These are phyloP conservation scores for Acleris literana DNA, from an alignment of 2,888 invertebrate genomes.

Conservation along the genomic window DNA sequence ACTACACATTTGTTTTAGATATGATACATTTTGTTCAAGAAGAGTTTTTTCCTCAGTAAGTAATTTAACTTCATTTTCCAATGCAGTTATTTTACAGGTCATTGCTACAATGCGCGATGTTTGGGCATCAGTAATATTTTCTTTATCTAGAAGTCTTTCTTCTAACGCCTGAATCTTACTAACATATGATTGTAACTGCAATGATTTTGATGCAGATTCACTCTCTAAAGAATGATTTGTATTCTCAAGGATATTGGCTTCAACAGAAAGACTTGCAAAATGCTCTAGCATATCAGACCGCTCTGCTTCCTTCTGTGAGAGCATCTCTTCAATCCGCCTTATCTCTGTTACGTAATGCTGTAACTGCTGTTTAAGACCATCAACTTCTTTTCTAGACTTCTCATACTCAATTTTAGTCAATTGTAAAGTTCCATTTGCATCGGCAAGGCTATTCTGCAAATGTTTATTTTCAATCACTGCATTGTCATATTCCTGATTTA, in stretches of 20 bases:
- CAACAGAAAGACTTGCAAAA: slow-evolving; percentile 89
- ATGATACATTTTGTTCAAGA: slow-evolving; percentile 71
- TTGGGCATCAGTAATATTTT: slow-evolving; percentile 69
- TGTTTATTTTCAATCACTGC: slow-evolving; percentile 87
- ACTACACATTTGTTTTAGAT: slow-evolving; percentile 74
- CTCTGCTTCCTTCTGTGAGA: slow-evolving; percentile 90
- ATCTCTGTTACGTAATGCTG: slow-evolving; percentile 93
- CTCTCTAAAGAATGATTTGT: slow-evolving; percentile 91
- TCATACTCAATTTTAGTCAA: slow-evolving; percentile 87
- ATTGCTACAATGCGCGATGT: slow-evolving; percentile 65
- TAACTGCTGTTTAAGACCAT: slow-evolving; percentile 88
- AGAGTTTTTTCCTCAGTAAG: slow-evolving; percentile 71
- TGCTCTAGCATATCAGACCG: slow-evolving; percentile 91
- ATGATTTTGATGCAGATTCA: slow-evolving; percentile 88
- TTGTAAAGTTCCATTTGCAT: slow-evolving; percentile 85
- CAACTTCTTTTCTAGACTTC: slow-evolving; percentile 87
- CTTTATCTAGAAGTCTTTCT: slow-evolving; percentile 81
- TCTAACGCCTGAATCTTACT: slow-evolving; percentile 85
- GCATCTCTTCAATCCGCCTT: slow-evolving; percentile 89
- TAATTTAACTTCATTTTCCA: slow-evolving; percentile 75
- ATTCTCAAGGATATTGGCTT: slow-evolving; percentile 90
- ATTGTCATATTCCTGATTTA: slow-evolving; percentile 83
- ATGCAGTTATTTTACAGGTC: slow-evolving; percentile 66
- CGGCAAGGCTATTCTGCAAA: slow-evolving; percentile 88
- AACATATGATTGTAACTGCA: slow-evolving; percentile 78